A percentile compares a stretch with the other conserved stretches of the same genome.
These are phyloP conservation scores for Hesperia comma DNA, from an alignment of 2,888 invertebrate species.

Conservation along the genomic window DNA sequence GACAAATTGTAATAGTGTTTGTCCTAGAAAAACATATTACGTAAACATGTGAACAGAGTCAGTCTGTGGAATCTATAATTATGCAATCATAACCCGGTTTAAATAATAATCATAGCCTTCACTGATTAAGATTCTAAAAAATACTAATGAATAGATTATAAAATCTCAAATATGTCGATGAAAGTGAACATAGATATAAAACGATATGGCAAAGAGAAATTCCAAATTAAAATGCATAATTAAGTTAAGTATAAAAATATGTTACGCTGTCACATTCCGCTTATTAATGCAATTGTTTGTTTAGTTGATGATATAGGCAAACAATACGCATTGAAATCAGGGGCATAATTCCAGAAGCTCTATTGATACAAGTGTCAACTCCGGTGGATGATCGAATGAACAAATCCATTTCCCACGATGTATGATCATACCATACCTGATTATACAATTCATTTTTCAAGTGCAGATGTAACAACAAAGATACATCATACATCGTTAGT, in stretches of 20 bases:
- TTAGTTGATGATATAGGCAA: too few species aligned
- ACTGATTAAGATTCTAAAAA: not conserved
- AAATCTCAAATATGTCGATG: not conserved
- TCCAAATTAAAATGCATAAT: not conserved
- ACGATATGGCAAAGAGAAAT: not conserved
- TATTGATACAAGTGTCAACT: too few species aligned
- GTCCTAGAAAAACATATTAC: not conserved
- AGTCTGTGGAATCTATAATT: too few species aligned
- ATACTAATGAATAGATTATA: not conserved
- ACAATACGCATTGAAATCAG: too few species aligned
- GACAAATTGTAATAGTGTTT: not conserved
- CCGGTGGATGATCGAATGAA: too few species aligned
- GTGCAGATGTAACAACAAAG: not conserved
- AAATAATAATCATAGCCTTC: not conserved
- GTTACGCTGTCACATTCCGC: too few species aligned
- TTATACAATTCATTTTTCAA: not conserved
- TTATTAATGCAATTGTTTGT: too few species aligned
- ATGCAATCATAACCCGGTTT: too few species aligned
- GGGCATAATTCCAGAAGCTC: too few species aligned
- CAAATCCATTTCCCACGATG: too few species aligned
- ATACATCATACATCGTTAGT: conserved; percentile 12
- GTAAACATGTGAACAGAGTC: not conserved
- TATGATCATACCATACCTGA: too few species aligned
- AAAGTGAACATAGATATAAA: not conserved
- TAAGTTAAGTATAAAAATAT: not conserved